Evolutionary conservation across 2,888 invertebrate genomes (phyloP), one percentile per base, ranked within the genome.

Genomic region (Epistrophe grossulariae): DNA sequence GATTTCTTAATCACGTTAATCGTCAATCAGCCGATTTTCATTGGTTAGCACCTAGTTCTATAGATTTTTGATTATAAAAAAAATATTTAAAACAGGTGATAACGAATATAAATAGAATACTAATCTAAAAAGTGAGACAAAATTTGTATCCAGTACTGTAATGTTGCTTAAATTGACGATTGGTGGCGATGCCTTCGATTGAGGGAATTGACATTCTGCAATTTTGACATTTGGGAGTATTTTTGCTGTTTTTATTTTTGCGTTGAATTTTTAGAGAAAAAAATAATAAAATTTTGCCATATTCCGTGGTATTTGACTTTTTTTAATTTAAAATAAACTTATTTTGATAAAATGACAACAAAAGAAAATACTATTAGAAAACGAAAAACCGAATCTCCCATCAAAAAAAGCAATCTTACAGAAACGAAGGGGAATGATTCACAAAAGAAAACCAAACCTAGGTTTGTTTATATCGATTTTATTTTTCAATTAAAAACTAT

Each of bases 381-480:
- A 45, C 66, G 84, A 17, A 80, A 81, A 19, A 19, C 38, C 2
- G 77, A 80, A n/a, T 77, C 68, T 0, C 74, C 79, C 7, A 38
- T 0, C 10, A 70, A 74, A 9, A 11, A 48, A 28, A 35, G 19
- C 15, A 28, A 50, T 45, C 13, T 0, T 2, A 4, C 35, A 2
- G 15, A 24, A 40, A 17, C 24, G 2, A 57, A 60, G 19, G 15
- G 4, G 0, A 43, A 62, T 11, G 66, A 60, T 40, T 0, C 68
- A 11, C 66, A 84, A 38, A 84, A 84, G 60, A 72, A 72, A 45
- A 31, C 15, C 13, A 84, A 84, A 40, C 19, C 77, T 38, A 45
- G 84, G 84, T 84, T 68, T 80, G 84, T 71, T 43, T 48, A 19
- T 80, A 72, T 83, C 60, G 83, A 83, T 83, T 83, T 45, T 52